Base-by-base conservation (phyloP, 2,888 invertebrate species). In the Drosophila antonietae region DNA sequence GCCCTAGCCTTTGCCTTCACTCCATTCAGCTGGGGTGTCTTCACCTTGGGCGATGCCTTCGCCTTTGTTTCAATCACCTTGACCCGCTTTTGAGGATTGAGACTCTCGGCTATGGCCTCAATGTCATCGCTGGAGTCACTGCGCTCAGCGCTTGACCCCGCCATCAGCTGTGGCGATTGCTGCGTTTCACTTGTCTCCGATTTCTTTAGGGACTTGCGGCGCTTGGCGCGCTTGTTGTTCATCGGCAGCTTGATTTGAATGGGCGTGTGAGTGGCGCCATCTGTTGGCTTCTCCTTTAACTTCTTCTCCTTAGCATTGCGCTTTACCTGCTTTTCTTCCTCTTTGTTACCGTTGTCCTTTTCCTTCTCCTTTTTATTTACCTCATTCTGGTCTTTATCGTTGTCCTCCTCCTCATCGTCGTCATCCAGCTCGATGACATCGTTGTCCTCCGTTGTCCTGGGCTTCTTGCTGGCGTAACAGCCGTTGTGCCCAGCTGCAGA, bases 191-290 rank as follows among this genome's bases (percentile, higher is more conserved):
- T 28, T 3, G 53, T 28, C 10, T 74, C 62, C 0, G 44, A 7
- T 3, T 76, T 78, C 28, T 56, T 73, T 0, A 68, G 3, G 0
- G 84, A 80, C 62, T 91, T 91, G 23, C 85, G 78, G 0, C 89
- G 88, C 59, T 90, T 90, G 35, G 79, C 70, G 7, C 87, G 88
- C 63, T 89, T 92, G 46, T 78, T 86, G 58, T 73, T 79, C 41
- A 90, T 31, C 7, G 91, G 92, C 55, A 91, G 64, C 63, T 91
- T 92, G n/a, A 91, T 91, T 80, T 89, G 88, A 31, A 91, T 70
- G 18, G 56, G 73, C 8, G 68, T 14, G 2, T 51, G 43, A 0
- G 49, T 58, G 15, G 18, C 47, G 49, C 33, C 52, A 1, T 61
- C 49, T 9, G 35, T 14, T 0, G 46, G 1, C 56, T 55, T 68